These are phyloP conservation scores for Antedon bifida DNA, from an alignment of 35 echinoderm and acorn worm species.

Conservation along the genomic window DNA sequence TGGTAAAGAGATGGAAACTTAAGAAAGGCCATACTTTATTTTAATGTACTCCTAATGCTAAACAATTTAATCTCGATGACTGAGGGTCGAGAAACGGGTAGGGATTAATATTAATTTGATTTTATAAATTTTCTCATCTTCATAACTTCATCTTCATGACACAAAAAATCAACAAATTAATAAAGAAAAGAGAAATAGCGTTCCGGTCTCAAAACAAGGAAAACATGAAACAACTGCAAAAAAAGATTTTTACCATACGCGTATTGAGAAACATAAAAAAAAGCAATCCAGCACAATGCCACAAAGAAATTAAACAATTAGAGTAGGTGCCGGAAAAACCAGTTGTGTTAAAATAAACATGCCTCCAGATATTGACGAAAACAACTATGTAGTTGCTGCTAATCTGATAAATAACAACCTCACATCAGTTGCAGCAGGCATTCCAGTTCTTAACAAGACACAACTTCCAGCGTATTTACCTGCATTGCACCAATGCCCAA, in stretches of 20 bases:
- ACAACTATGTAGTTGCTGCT: neutral
- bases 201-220: constrained; percentile 1
- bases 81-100: too few relatives aligned
- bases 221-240: too few relatives aligned
- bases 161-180: neutral
- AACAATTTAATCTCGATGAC: too few relatives aligned
- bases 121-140: too few relatives aligned
- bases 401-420: too few relatives aligned
- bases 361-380: neutral
- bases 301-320: constrained; percentile 2
- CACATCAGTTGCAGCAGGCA: neutral
- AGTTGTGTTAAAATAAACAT: neutral
- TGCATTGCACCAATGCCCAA: neutral
- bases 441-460: neutral
- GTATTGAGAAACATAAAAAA: constrained; percentile 15
- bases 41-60: too few relatives aligned
- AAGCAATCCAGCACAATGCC: constrained; percentile 24
- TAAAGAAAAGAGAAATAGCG: constrained; percentile 27
- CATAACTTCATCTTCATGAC: too few relatives aligned
- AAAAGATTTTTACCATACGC: constrained; percentile 3
- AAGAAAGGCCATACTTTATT: too few relatives aligned
- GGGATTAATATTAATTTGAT: too few relatives aligned
- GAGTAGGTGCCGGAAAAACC: neutral
- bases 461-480: constrained; percentile 27
- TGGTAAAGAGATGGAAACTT: too few relatives aligned